phyloP scores from a whole-genome alignment of 2,113 vertebrate genomes.

The Acanthochromis polyacanthus region DNA sequence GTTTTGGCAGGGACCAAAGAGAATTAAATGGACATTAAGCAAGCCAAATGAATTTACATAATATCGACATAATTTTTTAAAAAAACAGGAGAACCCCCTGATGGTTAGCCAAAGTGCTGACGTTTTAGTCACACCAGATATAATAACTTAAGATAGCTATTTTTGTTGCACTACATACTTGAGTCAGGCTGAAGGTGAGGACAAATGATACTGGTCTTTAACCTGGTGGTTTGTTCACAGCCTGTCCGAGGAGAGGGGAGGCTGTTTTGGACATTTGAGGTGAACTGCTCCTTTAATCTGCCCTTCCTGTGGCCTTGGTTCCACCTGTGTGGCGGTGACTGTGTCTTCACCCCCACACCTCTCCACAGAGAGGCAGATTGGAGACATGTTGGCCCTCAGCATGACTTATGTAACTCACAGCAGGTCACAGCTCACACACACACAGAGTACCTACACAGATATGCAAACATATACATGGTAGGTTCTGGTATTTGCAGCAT shows the following conservation, averaged over 20 bases:
- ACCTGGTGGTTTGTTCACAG: too few relatives aligned
- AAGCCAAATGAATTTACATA: too few relatives aligned
- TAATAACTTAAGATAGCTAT: too few relatives aligned
- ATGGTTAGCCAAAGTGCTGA: too few relatives aligned
- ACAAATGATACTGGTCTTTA: too few relatives aligned
- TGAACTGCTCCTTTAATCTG: constrained; percentile 53
- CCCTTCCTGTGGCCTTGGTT: constrained; percentile 43
- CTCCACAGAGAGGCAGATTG: constrained; percentile 72
- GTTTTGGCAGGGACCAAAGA: too few relatives aligned
- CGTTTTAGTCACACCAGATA: too few relatives aligned
- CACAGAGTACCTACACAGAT: neutral
- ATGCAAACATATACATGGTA: neutral
- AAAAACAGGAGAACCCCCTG: too few relatives aligned
- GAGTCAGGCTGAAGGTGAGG: too few relatives aligned
- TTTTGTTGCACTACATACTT: too few relatives aligned
- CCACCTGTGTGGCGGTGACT: constrained; percentile 51
- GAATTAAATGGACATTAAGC: too few relatives aligned
- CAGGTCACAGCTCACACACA: constrained; percentile 33
- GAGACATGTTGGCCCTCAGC: constrained; percentile 76
- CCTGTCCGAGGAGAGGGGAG: neutral
- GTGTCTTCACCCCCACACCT: constrained; percentile 43
- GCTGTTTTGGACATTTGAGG: neutral
- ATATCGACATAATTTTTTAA: too few relatives aligned
- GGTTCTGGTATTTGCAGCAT: neutral
- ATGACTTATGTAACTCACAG: constrained; percentile 70